Conservation (phyloP, 2,797 vertebrate genomes). For the Acanthurus tractus region DNA sequence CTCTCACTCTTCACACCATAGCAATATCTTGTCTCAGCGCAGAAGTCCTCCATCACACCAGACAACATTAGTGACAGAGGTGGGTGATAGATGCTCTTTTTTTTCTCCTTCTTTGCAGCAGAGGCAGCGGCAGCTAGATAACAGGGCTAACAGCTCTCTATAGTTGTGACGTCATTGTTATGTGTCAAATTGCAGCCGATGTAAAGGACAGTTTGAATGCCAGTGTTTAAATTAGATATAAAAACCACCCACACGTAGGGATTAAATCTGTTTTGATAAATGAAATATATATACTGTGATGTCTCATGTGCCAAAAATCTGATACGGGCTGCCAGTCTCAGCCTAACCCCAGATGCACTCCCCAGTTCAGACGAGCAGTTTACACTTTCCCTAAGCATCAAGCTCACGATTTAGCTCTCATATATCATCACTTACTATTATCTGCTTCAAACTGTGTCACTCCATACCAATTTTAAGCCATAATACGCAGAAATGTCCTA, state of each 20-base stretch:
- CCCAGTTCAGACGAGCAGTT: constrained; percentile 14
- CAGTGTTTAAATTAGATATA: constrained; percentile 37
- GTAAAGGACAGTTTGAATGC: constrained; percentile 40
- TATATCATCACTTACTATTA: constrained; percentile 25
- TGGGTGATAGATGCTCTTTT: constrained; percentile 57
- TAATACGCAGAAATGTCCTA: too few species aligned
- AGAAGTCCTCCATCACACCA: constrained; percentile 70
- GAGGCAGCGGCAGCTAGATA: constrained; percentile 36
- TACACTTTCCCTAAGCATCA: constrained; percentile 1
- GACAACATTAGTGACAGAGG: constrained; percentile 66
- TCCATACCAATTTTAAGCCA: neutral
- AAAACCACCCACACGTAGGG: constrained; percentile 17
- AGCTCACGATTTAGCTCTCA: constrained; percentile 13
- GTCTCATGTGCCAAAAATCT: constrained; percentile 25
- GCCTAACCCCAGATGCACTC: constrained; percentile 40
- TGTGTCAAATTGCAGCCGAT: constrained; percentile 43
- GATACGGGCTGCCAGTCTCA: constrained; percentile 36
- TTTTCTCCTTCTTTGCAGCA: neutral
- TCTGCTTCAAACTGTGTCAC: constrained; percentile 15
- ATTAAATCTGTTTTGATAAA: constrained; percentile 54
- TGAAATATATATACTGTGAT: constrained; percentile 51
- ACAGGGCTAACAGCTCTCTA: constrained; percentile 24
- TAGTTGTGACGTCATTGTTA: constrained; percentile 46
- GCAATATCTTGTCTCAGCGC: constrained; percentile 69
- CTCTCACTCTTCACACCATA: constrained; percentile 66